Percentiles rank a stretch among this genome's conserved stretches.
Conservation (phyloP, 2,113 vertebrate species). For the Helogale parvula region DNA sequence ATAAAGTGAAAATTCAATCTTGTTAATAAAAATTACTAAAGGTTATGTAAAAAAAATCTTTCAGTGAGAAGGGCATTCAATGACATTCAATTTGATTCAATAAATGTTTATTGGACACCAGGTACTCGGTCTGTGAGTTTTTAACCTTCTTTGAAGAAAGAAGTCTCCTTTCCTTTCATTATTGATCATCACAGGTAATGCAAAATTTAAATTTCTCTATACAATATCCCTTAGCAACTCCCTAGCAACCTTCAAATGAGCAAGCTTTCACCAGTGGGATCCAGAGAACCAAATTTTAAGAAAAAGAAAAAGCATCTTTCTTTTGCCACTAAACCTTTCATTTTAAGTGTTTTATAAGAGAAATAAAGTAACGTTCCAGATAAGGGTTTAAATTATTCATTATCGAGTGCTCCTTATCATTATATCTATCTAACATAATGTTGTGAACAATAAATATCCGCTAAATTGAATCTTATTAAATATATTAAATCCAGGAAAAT, state of each 20-base stretch:
- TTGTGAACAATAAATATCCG: background rate
- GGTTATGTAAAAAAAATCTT: background rate
- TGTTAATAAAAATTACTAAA: conserved; percentile 14
- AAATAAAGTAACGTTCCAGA: background rate
- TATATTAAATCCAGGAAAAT: background rate
- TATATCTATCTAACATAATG: background rate
- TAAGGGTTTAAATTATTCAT: conserved; percentile 43
- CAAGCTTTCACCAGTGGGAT: background rate
- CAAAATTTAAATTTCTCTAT: conserved; percentile 45
- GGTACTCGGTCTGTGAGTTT: background rate
- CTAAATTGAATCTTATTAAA: conserved; percentile 36
- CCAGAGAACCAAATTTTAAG: background rate
- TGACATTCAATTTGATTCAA: background rate
- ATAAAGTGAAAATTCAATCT: conserved; percentile 10
- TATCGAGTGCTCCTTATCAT: background rate
- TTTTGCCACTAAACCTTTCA: conserved; percentile 27
- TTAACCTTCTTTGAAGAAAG: background rate
- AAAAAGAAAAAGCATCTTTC: background rate
- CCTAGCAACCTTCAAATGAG: conserved; percentile 60
- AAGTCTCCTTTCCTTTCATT: conserved; percentile 49
- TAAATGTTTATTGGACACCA: background rate
- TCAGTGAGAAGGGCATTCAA: background rate
- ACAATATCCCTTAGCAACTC: conserved; percentile 47
- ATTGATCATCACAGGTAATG: conserved; percentile 6
- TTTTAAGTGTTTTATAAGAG: conserved; percentile 47